These are phyloP conservation scores for Frankliniella intonsa DNA, from an alignment of 2,888 invertebrate genomes.

Conservation along the genomic window DNA sequence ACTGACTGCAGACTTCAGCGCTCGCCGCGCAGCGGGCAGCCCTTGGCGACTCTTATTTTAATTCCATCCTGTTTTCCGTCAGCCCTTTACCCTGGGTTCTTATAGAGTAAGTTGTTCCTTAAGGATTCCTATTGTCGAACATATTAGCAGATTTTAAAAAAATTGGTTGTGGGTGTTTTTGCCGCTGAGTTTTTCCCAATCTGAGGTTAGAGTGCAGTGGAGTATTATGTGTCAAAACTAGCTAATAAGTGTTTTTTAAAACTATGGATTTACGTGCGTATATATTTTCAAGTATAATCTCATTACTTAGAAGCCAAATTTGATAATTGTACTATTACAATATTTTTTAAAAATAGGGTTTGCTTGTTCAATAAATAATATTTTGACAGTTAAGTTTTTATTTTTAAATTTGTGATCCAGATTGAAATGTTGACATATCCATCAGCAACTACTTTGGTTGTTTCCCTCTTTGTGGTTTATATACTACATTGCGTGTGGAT, in stretches of 20 bases:
- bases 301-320: too few species aligned
- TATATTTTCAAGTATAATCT: background rate
- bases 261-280: background rate
- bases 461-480: conserved; percentile 62
- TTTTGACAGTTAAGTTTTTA: background rate
- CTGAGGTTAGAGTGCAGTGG: background rate
- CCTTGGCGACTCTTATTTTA: background rate
- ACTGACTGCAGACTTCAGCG: too few species aligned
- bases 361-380: background rate
- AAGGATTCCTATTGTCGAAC: background rate
- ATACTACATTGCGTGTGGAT: conserved; percentile 71
- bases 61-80: background rate
- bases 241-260: background rate
- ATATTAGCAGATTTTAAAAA: background rate
- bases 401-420: too few species aligned
- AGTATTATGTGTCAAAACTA: background rate
- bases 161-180: background rate
- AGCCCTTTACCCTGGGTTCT: background rate
- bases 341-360: background rate
- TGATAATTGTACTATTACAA: too few species aligned
- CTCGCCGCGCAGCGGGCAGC: background rate
- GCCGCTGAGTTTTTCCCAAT: background rate
- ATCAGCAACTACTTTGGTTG: conserved; percentile 47
- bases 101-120: background rate
- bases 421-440: conserved; percentile 35